Evolutionary conservation across 1,140 invertebrate species (phyloP).

Genomic region (Eriocheir sinensis): DNA sequence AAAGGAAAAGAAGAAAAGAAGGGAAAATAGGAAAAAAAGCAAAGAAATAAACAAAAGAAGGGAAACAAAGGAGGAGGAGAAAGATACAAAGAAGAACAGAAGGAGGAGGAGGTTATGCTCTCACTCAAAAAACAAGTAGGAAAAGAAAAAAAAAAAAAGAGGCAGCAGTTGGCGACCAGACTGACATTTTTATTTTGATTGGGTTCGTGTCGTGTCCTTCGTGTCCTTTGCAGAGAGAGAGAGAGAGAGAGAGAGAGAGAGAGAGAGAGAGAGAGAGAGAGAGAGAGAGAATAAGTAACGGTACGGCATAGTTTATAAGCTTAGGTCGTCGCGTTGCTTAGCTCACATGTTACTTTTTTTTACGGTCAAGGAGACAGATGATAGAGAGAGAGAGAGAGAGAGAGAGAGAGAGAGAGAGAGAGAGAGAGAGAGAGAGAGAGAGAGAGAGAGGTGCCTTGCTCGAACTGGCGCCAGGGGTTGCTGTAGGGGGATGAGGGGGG

Average conservation of each 20-base stretch:
- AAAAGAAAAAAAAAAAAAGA: no score
- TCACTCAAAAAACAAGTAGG: no score
- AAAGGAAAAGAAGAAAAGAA: not conserved
- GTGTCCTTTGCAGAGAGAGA: not conserved
- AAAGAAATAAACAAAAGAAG: no score
- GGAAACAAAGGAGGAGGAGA: no score
- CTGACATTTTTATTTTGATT: no score
- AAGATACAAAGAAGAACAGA: no score
- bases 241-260: no score
- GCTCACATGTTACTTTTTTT: not conserved
- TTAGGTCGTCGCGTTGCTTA: not conserved
- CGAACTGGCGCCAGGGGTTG: no score
- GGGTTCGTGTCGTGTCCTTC: no score
- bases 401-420: conserved; percentile 41
- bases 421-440: not conserved
- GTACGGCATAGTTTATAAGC: not conserved
- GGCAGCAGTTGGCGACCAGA: no score
- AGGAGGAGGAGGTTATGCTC: no score
- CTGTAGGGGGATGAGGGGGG: not conserved
- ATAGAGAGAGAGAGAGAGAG: conserved; percentile 41
- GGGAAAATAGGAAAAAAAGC: not conserved
- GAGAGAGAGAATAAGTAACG: not conserved
- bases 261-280: not conserved
- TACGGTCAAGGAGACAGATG: no score
- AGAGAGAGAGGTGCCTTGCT: not conserved